Base-by-base conservation (phyloP, 2,113 vertebrate genomes). In the Phycodurus eques region DNA sequence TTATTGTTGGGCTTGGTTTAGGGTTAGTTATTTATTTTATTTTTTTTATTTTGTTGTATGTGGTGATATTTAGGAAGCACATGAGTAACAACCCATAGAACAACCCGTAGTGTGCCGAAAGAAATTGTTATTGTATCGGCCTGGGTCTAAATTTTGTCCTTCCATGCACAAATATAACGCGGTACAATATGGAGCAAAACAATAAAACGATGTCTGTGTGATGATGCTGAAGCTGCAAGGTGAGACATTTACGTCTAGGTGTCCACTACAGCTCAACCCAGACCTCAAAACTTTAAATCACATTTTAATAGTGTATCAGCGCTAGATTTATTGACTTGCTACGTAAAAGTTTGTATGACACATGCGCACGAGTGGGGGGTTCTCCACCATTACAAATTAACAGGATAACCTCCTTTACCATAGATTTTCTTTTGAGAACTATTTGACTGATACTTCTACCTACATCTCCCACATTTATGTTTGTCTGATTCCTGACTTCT, bases 281-380 rank as follows among this genome's bases (percentile, higher is more conserved):
- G 81, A 80, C 83, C 81, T 87, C 87, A 9, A 27, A 4, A 57
- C 76, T 77, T 84, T 42, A 76, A 13, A 85, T 83, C 78, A 80
- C n/a, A 27, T 39, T 79, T 74, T 70, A 51, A 69, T 76, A 67
- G 49, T 1, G 0, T 82, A 76, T 89, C 83, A 78, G 64, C 78
- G 79, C 76, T 51, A 70, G 80, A 77, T 86, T 76, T 20, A 72
- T 81, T 80, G 71, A 77, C 68, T 54, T 20, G 13, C 87, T 80
- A 71, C 74, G 75, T 79, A 81, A 68, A 80, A 3, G 74, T 79
- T 75, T 74, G 8, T 69, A 56, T 57, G 56, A 73, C 67, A 66
- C 71, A 13, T 17, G 39, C 27, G 22, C 17, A 8, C 2, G 51
- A 53, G 51, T 53, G 13, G 14, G 47, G 35, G 14, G 62, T 49